Evolutionary conservation across 2,113 vertebrate genomes (phyloP).

Genomic region (Datnioides undecimradiatus): DNA sequence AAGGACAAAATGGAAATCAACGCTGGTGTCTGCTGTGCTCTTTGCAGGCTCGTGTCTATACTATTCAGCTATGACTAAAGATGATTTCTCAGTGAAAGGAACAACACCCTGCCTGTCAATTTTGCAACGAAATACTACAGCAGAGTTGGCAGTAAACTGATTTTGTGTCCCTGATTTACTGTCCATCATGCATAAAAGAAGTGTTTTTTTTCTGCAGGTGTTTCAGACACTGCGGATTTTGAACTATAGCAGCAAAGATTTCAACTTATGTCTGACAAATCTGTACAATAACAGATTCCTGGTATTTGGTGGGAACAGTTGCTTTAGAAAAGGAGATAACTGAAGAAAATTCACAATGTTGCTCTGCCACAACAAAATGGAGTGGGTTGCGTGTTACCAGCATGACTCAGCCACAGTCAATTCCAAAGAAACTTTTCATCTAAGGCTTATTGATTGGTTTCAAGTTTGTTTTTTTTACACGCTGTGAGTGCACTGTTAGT

Average conservation of each 20-base stretch:
- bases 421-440: slow-evolving; percentile 39
- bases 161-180: neutral
- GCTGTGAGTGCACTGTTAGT: neutral
- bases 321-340: slow-evolving; percentile 21
- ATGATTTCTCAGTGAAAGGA: neutral
- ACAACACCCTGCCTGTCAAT: neutral
- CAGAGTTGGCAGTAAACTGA: neutral
- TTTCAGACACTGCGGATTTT: neutral
- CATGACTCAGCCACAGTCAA: slow-evolving; percentile 26
- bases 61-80: neutral
- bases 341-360: neutral
- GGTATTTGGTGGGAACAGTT: neutral
- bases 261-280: neutral
- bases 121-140: neutral
- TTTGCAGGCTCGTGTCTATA: neutral
- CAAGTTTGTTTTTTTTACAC: neutral
- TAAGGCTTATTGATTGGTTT: slow-evolving; percentile 50
- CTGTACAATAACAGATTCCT: neutral
- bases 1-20: neutral
- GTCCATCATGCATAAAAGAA: neutral
- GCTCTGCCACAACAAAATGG: slow-evolving; percentile 1
- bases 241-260: neutral
- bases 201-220: neutral
- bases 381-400: slow-evolving; percentile 18
- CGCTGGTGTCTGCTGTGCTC: neutral